Percentiles rank a stretch among this genome's conserved stretches.
These are phyloP conservation scores for Lepus americanus DNA, from an alignment of 2,113 vertebrate species.

Conservation along the genomic window DNA sequence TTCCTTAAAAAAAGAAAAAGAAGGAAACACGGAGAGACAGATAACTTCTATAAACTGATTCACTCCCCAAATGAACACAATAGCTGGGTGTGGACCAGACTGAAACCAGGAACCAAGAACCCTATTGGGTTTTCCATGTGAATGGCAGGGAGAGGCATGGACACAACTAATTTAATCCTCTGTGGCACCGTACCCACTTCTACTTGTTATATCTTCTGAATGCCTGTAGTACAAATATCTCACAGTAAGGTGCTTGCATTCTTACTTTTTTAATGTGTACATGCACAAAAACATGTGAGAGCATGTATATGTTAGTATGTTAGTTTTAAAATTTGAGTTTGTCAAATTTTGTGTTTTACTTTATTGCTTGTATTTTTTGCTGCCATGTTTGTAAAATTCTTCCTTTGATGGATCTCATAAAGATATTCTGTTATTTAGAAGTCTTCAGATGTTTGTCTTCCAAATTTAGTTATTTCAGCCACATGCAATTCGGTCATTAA, in stretches of 20 bases:
- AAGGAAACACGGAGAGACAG: too few relatives aligned
- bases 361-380: not conserved
- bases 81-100: too few relatives aligned
- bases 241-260: not conserved
- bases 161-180: too few relatives aligned
- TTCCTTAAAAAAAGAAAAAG: not conserved
- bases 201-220: not conserved
- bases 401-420: not conserved
- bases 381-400: not conserved
- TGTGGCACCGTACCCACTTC: too few relatives aligned
- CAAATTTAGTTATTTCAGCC: not conserved
- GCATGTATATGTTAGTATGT: not conserved
- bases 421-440: not conserved
- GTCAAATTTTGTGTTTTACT: conserved; percentile 1
- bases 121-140: too few relatives aligned
- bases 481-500: not conserved
- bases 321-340: not conserved
- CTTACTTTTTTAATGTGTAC: not conserved
- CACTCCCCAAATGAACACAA: too few relatives aligned
- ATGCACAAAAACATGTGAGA: too few relatives aligned
- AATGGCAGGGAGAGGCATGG: too few relatives aligned
- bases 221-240: not conserved
- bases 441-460: not conserved
- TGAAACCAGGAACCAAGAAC: too few relatives aligned
- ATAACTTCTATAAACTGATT: too few relatives aligned